phyloP scores from a whole-genome alignment of 2,797 vertebrate species.

The Pipistrellus pipistrellus region DNA sequence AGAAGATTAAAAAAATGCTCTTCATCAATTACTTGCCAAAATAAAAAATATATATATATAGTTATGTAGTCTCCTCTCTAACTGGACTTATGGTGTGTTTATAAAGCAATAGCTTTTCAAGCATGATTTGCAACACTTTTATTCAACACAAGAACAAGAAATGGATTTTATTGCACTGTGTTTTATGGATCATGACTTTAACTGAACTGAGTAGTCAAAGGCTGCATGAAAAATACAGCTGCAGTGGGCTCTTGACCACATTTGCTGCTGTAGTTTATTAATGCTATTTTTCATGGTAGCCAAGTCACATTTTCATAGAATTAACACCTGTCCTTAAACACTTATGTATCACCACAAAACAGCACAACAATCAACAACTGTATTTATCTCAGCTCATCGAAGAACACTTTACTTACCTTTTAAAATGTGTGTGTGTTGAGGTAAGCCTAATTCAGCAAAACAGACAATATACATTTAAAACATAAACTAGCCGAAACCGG shows the following conservation, averaged over 20 bases:
- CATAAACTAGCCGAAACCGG: too few species aligned
- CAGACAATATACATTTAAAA: not conserved
- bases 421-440: not conserved
- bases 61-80: constrained; percentile 62
- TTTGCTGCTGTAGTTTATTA: constrained; percentile 77
- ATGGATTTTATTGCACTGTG: constrained; percentile 79
- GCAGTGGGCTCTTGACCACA: constrained; percentile 75
- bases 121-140: constrained; percentile 82
- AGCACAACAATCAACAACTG: constrained; percentile 43
- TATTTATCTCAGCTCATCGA: constrained; percentile 59
- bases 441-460: constrained; percentile 53
- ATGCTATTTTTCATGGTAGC: constrained; percentile 74
- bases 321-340: constrained; percentile 70
- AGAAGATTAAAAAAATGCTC: not conserved
- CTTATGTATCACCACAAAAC: constrained; percentile 43
- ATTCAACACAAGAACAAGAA: constrained; percentile 77
- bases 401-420: not conserved
- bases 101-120: constrained; percentile 66
- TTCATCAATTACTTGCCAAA: constrained; percentile 52
- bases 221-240: constrained; percentile 77
- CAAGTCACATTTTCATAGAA: constrained; percentile 78
- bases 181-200: constrained; percentile 87
- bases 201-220: constrained; percentile 81
- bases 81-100: not conserved
- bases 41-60: not conserved